phyloP scores from a whole-genome alignment of 2,113 vertebrate species.

The Saguinus imperator region DNA sequence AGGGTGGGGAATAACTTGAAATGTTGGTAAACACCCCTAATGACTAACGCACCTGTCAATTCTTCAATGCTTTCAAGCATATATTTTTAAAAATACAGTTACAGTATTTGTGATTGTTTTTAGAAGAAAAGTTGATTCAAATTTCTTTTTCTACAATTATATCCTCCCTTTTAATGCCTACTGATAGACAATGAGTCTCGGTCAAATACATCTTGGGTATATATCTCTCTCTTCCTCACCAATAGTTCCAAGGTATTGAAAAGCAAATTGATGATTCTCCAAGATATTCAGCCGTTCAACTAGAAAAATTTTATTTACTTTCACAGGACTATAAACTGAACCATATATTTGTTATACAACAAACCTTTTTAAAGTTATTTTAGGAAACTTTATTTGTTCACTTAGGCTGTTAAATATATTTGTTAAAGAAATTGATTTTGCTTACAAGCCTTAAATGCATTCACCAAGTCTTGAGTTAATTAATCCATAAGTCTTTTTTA shows the following conservation, averaged over 20 bases:
- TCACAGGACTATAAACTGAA: background rate
- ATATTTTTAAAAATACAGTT: background rate
- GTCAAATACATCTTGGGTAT: background rate
- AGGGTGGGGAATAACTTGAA: background rate
- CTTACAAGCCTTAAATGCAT: slow-evolving; percentile 6
- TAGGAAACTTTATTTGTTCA: slow-evolving; percentile 10
- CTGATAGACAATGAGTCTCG: background rate
- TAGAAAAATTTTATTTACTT: slow-evolving; percentile 10
- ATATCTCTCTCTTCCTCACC: background rate
- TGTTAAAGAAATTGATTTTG: slow-evolving; percentile 44
- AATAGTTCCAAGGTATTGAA: background rate
- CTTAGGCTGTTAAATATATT: slow-evolving; percentile 6
- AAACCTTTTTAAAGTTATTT: slow-evolving; percentile 53
- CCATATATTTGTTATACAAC: background rate
- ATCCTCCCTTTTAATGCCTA: background rate
- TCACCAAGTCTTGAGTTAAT: slow-evolving; percentile 16
- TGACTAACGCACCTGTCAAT: background rate
- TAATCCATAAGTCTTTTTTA: background rate
- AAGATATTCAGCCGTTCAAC: background rate
- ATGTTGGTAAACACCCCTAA: background rate
- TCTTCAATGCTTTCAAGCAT: background rate
- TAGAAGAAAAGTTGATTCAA: background rate
- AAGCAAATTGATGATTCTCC: background rate
- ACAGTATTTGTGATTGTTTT: background rate
- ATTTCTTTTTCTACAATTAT: background rate